Base-by-base conservation (phyloP, 2,797 vertebrate species). In the Crax fasciolata region DNA sequence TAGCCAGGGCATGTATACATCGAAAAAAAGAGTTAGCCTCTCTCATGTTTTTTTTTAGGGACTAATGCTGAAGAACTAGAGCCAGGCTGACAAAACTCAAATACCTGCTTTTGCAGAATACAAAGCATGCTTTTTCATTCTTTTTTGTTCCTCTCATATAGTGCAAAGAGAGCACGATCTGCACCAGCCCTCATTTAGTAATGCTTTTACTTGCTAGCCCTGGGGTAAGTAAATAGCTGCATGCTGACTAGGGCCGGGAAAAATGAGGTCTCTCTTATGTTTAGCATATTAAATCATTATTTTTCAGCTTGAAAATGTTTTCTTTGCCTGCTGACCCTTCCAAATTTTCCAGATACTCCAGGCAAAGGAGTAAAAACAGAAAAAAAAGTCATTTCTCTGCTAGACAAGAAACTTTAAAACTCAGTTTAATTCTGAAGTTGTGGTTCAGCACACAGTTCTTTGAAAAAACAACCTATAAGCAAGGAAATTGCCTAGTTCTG, bases 401-500 rank as follows among this genome's bases (percentile, higher is more conserved):
- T 88, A 28, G 51, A 82, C 17, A 5, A 21, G 25, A 38, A 87
- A 93, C 91, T 77, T 54, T 63, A 72, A 96, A 93, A 28, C 32
- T 27, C 72, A 73, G 4, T 11, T 83, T 71, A 79, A 90, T 90
- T 84, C 44, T 84, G 61, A 41, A 91, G 32, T 52, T 88, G 39
- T 52, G 39, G 65, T 85, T 95, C 32, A 48, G 67, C 61, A 86
- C 78, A 73, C 63, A 93, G 46, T 85, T 93, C 58, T 91, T 87
- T 84, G 74, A 66, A 82, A 91, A 79, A 43, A n/a, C 11, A 76
- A 32, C 67, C 59, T 82, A 39, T 77, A 70, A 52, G 10, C 76
- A 79, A 88, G 79, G 78, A 88, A 91, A 82, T 75, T 79, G 11
- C 27, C 84, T 91, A 74, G 85, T 86, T 95, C 81, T 87, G 54